These are phyloP conservation scores for Drosophila sp. DNA, from an alignment of 1,140 invertebrate species.

Conservation along the genomic window DNA sequence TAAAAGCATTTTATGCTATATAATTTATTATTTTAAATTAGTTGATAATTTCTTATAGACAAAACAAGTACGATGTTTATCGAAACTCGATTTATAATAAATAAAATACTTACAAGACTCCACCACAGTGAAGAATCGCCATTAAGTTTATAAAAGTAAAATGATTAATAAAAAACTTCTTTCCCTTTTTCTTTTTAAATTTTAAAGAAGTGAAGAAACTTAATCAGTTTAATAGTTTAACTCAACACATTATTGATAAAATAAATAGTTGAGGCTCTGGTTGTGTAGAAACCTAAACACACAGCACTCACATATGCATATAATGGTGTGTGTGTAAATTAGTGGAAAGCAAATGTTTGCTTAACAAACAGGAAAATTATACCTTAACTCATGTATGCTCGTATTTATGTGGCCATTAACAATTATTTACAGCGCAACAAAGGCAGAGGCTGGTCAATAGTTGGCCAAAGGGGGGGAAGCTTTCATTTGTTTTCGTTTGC, in stretches of 20 bases:
- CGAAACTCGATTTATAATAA: no score
- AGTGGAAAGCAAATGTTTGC: constrained; percentile 63
- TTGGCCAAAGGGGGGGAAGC: not conserved
- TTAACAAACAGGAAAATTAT: constrained; percentile 55
- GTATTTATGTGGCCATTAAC: constrained; percentile 64
- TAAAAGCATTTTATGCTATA: no score
- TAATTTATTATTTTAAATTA: no score
- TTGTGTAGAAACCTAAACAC: constrained; percentile 7
- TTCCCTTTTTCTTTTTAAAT: no score
- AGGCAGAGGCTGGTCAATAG: not conserved
- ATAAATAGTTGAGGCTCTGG: not conserved
- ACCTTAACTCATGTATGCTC: constrained; percentile 26
- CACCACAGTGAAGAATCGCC: no score
- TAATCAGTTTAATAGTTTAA: constrained; percentile 1
- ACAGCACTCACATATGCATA: not conserved
- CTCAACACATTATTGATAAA: not conserved
- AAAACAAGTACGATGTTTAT: no score
- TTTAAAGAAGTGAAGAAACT: not conserved
- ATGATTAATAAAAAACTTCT: no score
- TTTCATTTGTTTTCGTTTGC: constrained; percentile 37
- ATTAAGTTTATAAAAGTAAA: no score
- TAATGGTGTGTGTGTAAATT: constrained; percentile 48
- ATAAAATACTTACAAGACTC: no score
- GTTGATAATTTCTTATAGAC: no score
- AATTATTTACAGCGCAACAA: constrained; percentile 63